Evolutionary conservation across 2,113 vertebrate species (phyloP), one percentile per base, ranked within the genome.

Genomic region (Thamnaconus septentrionalis): DNA sequence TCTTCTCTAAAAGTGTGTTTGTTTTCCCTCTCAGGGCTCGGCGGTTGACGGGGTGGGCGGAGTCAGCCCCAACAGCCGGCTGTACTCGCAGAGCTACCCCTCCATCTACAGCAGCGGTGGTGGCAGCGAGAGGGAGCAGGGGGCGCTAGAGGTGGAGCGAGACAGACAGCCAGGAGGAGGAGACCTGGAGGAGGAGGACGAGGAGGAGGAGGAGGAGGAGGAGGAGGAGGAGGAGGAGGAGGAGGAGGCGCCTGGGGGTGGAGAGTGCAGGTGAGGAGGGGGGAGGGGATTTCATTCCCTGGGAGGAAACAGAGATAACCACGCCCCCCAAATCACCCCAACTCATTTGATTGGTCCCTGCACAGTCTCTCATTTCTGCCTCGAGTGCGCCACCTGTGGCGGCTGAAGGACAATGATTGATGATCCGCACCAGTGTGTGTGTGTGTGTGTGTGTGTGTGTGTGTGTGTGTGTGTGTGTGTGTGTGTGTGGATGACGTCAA

Each of bases 31-130:
- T 0, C 70, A 93, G 92, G 78, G 52, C 44, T 61, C 78, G 3
- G 79, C 81, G 5, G 83, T 76, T 0, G 61, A 73, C 0, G 82
- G 78, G 0, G 65, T 77, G 43, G 88, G 82, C 0, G 82, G 86
- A 48, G 74, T 86, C 68, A 90, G 90, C 59, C 89, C 89, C 3
- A 83, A 70, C 1, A 50, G 82, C 44, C 85, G 88, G 43, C 80
- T 92, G 43, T 94, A 91, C 59, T 93, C 93, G 41, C 91, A 93
- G 59, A 95, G 89, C 81, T 94, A 93, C 78, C 93, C 93, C 2
- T 93, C 93, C 3, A 93, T 93, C 81, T 93, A 93, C 83, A 92
- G 83, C 75, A 52, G 86, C 0, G 79, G 74, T 1, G 84, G 59
- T 3, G 88, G 91, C 5, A 59, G 65, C 45, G 91, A 89, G 0